Evolutionary conservation across 2,888 invertebrate species (phyloP), one percentile per base, ranked within the genome.

Genomic region (Seira musarum): DNA sequence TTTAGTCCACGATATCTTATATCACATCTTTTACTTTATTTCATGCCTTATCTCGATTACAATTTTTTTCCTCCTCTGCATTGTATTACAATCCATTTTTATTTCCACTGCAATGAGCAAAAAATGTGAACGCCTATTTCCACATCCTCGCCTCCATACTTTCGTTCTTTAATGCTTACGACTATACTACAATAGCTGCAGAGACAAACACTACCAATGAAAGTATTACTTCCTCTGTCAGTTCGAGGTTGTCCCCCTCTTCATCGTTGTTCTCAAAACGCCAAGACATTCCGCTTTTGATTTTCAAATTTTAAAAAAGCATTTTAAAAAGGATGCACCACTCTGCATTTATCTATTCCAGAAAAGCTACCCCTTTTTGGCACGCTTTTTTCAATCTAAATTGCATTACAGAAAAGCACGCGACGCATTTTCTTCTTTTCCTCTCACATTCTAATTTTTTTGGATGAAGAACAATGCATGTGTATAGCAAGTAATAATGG

Each of bases 361-460:
- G 49, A 15, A 53, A n/a, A 1, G 24, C 71, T 73, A 68, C 80
- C 79, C 69, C 35, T 17, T 72, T 74, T 80, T 73, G 73, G 69
- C 80, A 80, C 64, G 53, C 69, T 72, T 67, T 74, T 15, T 64
- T 73, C 73, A 65, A 71, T 60, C 67, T 66, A 68, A 80, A 80
- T 74, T 80, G 69, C 73, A 80, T 80, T 74, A 80, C 2, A 24
- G 60, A n/a, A 79, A 64, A 40, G 17, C 73, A 66, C 72, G 57
- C 67, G 66, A 35, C 67, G 66, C 15, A 65, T 57, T 40, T 67
- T 74, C 17, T 25, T 24, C 46, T 25, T 64, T 30, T 67, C 6
- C 60, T 19, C 30, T 60, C 40, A 46, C 46, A 46, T 15, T 15
- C 46, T 46, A 10, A 10, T 15, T 15, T 46, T 46, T 17, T 57